These are phyloP conservation scores for Bujurquina vittata DNA, from an alignment of 2,113 vertebrate species.

Conservation along the genomic window DNA sequence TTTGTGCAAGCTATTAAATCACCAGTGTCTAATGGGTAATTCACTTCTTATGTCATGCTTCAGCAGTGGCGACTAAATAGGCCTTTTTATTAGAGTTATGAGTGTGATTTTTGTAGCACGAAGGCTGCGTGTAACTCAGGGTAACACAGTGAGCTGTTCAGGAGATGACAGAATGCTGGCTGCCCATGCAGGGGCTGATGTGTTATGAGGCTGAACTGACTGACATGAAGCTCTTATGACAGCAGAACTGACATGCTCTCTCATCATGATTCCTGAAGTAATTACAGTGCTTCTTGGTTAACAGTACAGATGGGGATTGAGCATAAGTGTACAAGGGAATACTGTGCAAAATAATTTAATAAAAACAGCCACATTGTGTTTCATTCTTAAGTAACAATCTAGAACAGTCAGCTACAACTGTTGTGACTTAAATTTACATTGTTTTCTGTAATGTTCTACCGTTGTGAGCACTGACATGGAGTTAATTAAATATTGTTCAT, in stretches of 20 bases:
- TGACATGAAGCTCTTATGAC: constrained; percentile 48
- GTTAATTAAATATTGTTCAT: not conserved
- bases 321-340: not conserved
- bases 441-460: not conserved
- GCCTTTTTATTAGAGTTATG: not conserved
- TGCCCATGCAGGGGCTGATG: constrained; percentile 14
- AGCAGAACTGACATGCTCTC: not conserved
- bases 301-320: not conserved
- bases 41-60: not conserved
- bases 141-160: constrained; percentile 3
- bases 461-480: not conserved
- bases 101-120: not conserved
- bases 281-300: constrained; percentile 42
- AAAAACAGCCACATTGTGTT: not conserved
- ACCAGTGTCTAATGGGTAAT: not conserved
- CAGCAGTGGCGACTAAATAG: not conserved
- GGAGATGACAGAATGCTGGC: constrained; percentile 20
- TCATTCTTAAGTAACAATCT: not conserved
- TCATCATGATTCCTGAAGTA: constrained; percentile 20
- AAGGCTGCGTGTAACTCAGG: not conserved
- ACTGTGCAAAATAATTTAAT: not conserved
- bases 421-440: not conserved
- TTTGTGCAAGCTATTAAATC: not conserved
- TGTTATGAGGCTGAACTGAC: constrained; percentile 26
- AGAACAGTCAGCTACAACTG: not conserved